A percentile compares a stretch with the other conserved stretches of the same genome.
phyloP scores from a whole-genome alignment of 2,888 invertebrate species.

The Nephrocerus scutellatus region DNA sequence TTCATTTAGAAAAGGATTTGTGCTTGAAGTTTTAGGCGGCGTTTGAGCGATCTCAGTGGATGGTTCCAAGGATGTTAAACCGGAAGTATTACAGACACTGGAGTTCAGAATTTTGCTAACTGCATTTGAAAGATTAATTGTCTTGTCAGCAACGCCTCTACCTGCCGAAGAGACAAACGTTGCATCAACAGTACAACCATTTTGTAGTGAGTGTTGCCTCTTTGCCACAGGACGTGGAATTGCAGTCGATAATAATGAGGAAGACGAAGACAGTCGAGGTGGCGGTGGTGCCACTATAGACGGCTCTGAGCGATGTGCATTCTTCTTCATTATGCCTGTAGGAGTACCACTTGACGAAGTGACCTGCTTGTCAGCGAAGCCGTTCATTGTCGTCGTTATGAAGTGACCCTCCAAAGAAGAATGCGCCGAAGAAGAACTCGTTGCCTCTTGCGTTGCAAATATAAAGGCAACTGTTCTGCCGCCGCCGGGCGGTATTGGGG shows the following conservation, averaged over 20 bases:
- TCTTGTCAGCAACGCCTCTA: conserved; percentile 14
- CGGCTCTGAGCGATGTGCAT: conserved; percentile 7
- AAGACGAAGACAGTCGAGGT: conserved; percentile 29
- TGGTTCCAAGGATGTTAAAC: conserved; percentile 2
- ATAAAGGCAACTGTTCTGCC: conserved; percentile 36
- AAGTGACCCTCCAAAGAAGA: conserved; percentile 9
- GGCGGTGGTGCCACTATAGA: conserved; percentile 33
- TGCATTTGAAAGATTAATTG: conserved; percentile 18
- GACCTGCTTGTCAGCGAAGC: conserved; percentile 12
- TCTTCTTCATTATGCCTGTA: conserved; percentile 7
- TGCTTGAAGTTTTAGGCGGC: conserved; percentile 39
- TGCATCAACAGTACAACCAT: conserved; percentile 24
- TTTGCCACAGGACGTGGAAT: conserved; percentile 44
- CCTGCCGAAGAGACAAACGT: conserved; percentile 11
- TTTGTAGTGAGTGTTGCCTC: conserved; percentile 37
- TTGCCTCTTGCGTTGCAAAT: conserved; percentile 21
- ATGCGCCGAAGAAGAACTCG: conserved; percentile 13
- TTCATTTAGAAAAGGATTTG: conserved; percentile 41
- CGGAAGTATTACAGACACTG: conserved; percentile 10
- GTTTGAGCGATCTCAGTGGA: conserved; percentile 22
- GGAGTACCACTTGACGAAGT: neutral
- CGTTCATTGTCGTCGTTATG: conserved; percentile 13
- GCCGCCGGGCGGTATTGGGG: conserved; percentile 29
- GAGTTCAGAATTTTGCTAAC: conserved; percentile 10
- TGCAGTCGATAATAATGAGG: conserved; percentile 30